phyloP scores from a whole-genome alignment of 2,113 vertebrate genomes.

The Triplophysa siluroides region DNA sequence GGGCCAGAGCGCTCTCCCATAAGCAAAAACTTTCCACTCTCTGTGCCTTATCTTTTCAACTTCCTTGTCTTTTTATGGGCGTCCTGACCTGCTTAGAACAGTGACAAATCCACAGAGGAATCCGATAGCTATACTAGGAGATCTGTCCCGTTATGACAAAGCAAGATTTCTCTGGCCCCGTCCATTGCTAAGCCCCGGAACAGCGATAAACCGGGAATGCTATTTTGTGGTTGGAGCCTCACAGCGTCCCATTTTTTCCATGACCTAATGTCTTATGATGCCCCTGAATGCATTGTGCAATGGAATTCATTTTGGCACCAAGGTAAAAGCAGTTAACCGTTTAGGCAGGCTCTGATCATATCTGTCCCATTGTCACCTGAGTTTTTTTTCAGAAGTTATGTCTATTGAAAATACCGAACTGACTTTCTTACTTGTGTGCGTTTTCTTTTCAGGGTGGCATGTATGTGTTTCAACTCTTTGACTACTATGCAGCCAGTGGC shows the following conservation, averaged over 20 bases:
- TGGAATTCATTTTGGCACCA: conserved; percentile 29
- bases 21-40: conserved; percentile 8
- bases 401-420: not conserved
- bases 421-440: not conserved
- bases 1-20: not conserved
- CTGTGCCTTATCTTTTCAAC: conserved; percentile 41
- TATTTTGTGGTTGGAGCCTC: conserved; percentile 21
- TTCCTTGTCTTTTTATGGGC: conserved; percentile 62
- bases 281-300: conserved; percentile 15
- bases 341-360: not conserved
- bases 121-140: conserved; percentile 49
- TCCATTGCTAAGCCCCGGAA: not conserved
- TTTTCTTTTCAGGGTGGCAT: conserved; percentile 88
- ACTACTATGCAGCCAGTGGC: conserved; percentile 99
- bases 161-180: conserved; percentile 20
- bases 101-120: conserved; percentile 55
- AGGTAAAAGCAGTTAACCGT: conserved; percentile 19
- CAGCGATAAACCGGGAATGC: conserved; percentile 36
- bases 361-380: conserved; percentile 4
- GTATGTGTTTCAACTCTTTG: conserved; percentile 99
- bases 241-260: conserved; percentile 29
- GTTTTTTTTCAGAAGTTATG: not conserved
- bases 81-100: conserved; percentile 56
- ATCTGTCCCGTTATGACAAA: conserved; percentile 10
- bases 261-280: conserved; percentile 47